These are phyloP conservation scores for Lithophane ornitopus DNA, from an alignment of 2,888 invertebrate genomes.

Conservation along the genomic window DNA sequence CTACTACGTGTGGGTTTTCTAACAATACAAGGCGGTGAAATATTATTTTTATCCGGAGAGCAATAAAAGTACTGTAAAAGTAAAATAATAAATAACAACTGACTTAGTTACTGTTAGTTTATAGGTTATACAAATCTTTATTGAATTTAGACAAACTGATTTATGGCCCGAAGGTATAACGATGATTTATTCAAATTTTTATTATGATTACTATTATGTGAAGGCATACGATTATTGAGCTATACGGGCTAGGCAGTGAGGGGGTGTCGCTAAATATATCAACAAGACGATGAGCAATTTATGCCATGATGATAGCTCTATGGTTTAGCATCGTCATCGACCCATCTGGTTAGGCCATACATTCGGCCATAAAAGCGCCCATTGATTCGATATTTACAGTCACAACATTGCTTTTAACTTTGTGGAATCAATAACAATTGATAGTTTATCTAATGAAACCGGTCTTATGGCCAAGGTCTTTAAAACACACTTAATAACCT, in stretches of 20 bases:
- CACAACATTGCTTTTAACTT: neutral
- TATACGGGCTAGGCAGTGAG: neutral
- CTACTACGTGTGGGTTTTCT: constrained; percentile 37
- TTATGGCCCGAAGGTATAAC: neutral
- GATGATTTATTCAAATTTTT: constrained; percentile 5
- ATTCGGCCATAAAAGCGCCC: neutral
- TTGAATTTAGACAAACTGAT: constrained; percentile 1
- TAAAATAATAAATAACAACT: constrained; percentile 27
- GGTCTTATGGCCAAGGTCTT: neutral
- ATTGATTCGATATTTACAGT: neutral
- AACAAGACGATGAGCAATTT: neutral
- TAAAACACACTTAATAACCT: neutral
- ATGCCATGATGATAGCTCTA: neutral
- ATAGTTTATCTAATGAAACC: neutral
- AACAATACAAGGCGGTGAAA: constrained; percentile 13
- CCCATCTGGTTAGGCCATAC: neutral
- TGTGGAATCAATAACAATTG: neutral
- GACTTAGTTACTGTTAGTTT: neutral
- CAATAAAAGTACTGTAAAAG: constrained; percentile 14
- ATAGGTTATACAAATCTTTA: constrained; percentile 4
- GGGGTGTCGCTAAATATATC: neutral
- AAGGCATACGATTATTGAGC: neutral
- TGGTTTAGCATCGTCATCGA: neutral
- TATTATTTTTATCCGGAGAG: constrained; percentile 29
- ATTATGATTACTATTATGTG: neutral